phyloP scores from a whole-genome alignment of 1,140 invertebrate species.

The Zaprionus kolodkinae region DNA sequence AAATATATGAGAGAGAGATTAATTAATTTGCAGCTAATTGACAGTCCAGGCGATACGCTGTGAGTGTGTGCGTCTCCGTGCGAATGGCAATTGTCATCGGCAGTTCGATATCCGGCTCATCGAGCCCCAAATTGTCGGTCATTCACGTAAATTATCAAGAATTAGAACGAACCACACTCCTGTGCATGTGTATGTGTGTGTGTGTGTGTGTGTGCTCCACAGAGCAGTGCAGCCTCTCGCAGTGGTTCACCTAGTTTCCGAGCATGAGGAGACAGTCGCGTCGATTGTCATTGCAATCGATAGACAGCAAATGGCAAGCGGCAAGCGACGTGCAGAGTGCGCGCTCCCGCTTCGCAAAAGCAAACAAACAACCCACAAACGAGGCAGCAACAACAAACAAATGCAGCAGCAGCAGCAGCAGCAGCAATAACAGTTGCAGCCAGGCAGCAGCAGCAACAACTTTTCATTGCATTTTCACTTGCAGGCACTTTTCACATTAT shows the following conservation, averaged over 20 bases:
- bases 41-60: constrained; percentile 23
- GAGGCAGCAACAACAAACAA: constrained; percentile 26
- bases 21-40: constrained; percentile 54
- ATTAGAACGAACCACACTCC: constrained; percentile 65
- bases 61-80: not conserved
- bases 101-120: constrained; percentile 65
- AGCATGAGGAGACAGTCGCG: constrained; percentile 49
- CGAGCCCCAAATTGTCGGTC: constrained; percentile 55
- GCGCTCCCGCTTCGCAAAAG: constrained; percentile 35
- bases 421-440: no score
- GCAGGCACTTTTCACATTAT: constrained; percentile 72
- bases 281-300: constrained; percentile 78
- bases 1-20: constrained; percentile 59
- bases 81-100: constrained; percentile 19
- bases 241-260: constrained; percentile 78
- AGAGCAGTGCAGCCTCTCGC: constrained; percentile 7
- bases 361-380: constrained; percentile 50
- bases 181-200: constrained; percentile 4
- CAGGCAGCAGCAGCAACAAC: constrained; percentile 35
- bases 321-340: constrained; percentile 2
- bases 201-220: constrained; percentile 41
- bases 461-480: constrained; percentile 82
- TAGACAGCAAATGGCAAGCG: constrained; percentile 52
- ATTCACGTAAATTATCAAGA: constrained; percentile 72
- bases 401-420: constrained; percentile 19